Percentiles rank a stretch among this genome's conserved stretches.
Evolutionary conservation across 2,888 invertebrate genomes (phyloP).

Genomic region (Koerneria pararmatus): DNA sequence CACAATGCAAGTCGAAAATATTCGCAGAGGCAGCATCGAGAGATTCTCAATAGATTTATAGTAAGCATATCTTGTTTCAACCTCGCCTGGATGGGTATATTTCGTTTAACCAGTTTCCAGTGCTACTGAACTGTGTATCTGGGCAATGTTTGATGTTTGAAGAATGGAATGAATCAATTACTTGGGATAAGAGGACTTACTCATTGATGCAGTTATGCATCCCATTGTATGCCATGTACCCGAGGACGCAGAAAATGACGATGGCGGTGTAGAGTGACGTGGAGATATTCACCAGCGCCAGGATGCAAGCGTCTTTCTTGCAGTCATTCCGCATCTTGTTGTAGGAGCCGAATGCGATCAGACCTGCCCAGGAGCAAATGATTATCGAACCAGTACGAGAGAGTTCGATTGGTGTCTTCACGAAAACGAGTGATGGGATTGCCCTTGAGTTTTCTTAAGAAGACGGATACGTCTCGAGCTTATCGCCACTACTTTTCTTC

Average conservation of each 20-base stretch:
- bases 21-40: too few relatives aligned
- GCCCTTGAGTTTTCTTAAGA: too few relatives aligned
- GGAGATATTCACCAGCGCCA: constrained; percentile 71
- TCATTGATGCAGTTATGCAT: constrained; percentile 77
- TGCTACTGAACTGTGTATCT: not conserved
- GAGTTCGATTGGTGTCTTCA: too few relatives aligned
- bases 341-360: constrained; percentile 92
- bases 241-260: constrained; percentile 89
- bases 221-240: constrained; percentile 88
- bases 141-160: not conserved
- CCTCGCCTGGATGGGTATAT: too few relatives aligned
- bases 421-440: too few relatives aligned
- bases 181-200: constrained; percentile 63
- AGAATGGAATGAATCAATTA: not conserved
- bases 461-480: too few relatives aligned
- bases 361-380: too few relatives aligned
- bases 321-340: constrained; percentile 91
- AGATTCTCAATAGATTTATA: too few relatives aligned
- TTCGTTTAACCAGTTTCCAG: too few relatives aligned
- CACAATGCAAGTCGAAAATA: too few relatives aligned
- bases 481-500: too few relatives aligned
- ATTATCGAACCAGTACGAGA: not conserved
- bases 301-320: constrained; percentile 82
- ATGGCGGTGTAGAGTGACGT: constrained; percentile 91
- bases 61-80: too few relatives aligned